phyloP scores from a whole-genome alignment of 2,888 invertebrate species.

The Folsomia candida region DNA sequence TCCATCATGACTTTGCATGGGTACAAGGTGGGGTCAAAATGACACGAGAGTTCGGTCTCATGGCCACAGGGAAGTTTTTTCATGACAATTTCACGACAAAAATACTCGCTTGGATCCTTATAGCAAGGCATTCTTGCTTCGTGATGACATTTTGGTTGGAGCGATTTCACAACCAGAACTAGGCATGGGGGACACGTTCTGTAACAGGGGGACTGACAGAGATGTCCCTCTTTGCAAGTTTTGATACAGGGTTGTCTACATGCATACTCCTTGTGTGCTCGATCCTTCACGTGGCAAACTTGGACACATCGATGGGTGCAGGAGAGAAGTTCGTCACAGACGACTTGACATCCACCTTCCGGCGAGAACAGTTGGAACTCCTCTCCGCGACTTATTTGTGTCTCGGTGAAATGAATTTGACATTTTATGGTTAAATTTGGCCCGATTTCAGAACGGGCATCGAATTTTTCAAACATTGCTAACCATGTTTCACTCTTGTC shows the following conservation, averaged over 20 bases:
- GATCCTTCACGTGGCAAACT: constrained; percentile 64
- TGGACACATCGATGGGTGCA: constrained; percentile 66
- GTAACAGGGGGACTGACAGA: constrained; percentile 31
- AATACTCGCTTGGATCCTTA: constrained; percentile 54
- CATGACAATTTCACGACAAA: constrained; percentile 56
- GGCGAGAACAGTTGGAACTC: constrained; percentile 50
- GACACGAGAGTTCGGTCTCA: constrained; percentile 56
- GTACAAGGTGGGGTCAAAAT: constrained; percentile 39
- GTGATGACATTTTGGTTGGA: constrained; percentile 59
- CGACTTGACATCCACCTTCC: constrained; percentile 63
- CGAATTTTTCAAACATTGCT: constrained; percentile 44
- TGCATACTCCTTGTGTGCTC: constrained; percentile 57
- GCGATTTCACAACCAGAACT: constrained; percentile 43
- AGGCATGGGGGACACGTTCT: constrained; percentile 46
- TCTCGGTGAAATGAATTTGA: constrained; percentile 44
- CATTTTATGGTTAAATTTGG: constrained; percentile 37
- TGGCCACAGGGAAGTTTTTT: constrained; percentile 61
- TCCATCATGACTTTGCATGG: constrained; percentile 41
- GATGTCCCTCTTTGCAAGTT: constrained; percentile 21
- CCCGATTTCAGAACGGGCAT: constrained; percentile 39
- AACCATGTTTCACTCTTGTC: constrained; percentile 49
- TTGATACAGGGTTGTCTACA: constrained; percentile 58
- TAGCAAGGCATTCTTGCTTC: constrained; percentile 59
- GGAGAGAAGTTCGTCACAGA: constrained; percentile 59
- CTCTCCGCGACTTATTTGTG: constrained; percentile 13